Base-by-base conservation (phyloP, 92 coral and sea anemone species). In the Nematostella vectensis region DNA sequence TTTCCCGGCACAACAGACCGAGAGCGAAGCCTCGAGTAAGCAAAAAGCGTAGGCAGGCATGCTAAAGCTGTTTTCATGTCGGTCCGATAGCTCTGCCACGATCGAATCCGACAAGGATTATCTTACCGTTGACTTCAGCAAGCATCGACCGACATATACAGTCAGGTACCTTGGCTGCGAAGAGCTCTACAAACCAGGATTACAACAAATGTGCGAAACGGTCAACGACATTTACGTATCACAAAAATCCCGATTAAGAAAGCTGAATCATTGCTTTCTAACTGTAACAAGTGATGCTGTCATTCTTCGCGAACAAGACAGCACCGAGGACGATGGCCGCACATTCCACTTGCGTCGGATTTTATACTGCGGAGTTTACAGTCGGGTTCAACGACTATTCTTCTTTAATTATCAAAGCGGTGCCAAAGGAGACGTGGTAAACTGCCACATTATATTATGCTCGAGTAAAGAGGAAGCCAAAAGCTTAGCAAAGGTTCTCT, bases 331-430 rank as follows among this genome's bases (percentile, higher is more conserved):
- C 54, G 87, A 72, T 20, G 89, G 71, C 22, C 66, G 82, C 27
- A 79, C 76, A 12, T 91, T 86, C 25, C 57, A 63, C 20, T 62
- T 87, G 36, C 79, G 83, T 29, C 70, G 96, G 28, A 91, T 91
- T 49, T 77, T 68, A 26, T 91, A 81, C 66, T 81, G 88, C 54
- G 98, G 96, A 20, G 98, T 91, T 26, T 86, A 65, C 54, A 71
- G 82, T 33, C 71, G 77, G 1, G 68, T 80, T 45, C 98, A 88
- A 53, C 71, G 75, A 69, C 53, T 91, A 40, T 91, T 91, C 70
- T 91, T 91, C 82, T 91, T 81, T 38, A 91, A 85, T 27, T 91
- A 86, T 63, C 98, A 91, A 67, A 77, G 78, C 58, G 93, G 96
- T 39, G 57, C 83, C 48, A 87, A 88, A 65, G 87, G 93, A 57